Evolutionary conservation across 2,797 vertebrate species (phyloP).

Genomic region (Prionace glauca): DNA sequence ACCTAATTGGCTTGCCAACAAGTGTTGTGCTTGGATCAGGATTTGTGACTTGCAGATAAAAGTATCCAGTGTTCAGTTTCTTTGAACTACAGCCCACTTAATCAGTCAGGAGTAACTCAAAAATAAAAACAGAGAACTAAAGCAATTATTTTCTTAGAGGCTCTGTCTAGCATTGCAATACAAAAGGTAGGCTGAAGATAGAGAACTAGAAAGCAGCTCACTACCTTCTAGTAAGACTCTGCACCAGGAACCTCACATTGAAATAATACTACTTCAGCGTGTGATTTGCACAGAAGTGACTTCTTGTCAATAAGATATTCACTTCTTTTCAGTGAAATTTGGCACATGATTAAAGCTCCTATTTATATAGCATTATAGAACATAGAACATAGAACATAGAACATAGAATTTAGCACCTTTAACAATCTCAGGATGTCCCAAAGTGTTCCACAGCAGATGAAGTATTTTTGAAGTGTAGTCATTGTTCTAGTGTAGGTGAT

Average conservation of each 20-base stretch:
- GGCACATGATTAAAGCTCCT: not conserved
- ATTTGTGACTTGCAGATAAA: conserved; percentile 31
- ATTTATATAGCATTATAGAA: not conserved
- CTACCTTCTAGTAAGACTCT: not conserved
- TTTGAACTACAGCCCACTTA: not conserved
- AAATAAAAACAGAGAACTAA: not conserved
- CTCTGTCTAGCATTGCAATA: not conserved
- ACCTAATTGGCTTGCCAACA: not conserved
- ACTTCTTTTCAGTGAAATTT: not conserved
- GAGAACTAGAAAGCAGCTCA: not conserved
- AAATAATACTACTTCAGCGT: not conserved
- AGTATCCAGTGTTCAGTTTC: conserved; percentile 21
- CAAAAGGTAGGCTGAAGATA: not conserved
- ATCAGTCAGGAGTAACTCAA: conserved; percentile 6
- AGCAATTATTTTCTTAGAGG: not conserved
- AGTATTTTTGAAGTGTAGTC: not conserved
- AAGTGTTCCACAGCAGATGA: too few relatives aligned
- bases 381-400: too few relatives aligned
- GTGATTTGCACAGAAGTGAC: not conserved
- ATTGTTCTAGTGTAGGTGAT: not conserved
- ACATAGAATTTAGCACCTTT: too few relatives aligned
- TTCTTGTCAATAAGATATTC: not conserved
- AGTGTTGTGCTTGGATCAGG: conserved; percentile 29
- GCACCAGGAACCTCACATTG: not conserved
- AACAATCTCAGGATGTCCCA: not conserved